phyloP scores from a whole-genome alignment of 1,140 invertebrate species.

The Euglossa dilemma region DNA sequence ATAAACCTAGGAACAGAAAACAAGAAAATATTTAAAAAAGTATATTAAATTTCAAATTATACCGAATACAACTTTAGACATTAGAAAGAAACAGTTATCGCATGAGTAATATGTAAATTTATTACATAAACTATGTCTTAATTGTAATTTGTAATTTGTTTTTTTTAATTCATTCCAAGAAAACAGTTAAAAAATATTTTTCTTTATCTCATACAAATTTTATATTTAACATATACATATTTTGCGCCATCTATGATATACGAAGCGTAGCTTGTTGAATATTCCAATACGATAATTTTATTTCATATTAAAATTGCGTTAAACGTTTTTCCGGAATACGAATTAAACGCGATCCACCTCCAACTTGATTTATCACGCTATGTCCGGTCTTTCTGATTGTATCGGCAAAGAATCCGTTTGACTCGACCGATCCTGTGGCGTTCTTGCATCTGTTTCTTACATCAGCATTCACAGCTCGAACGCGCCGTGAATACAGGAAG shows the following conservation, averaged over 20 bases:
- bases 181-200: too few species aligned
- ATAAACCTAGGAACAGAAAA: too few species aligned
- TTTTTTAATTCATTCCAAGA: too few species aligned
- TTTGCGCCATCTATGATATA: too few species aligned
- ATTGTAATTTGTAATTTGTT: too few species aligned
- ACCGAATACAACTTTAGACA: not conserved
- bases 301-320: not conserved
- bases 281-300: too few species aligned
- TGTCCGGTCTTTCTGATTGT: slow-evolving; percentile 52
- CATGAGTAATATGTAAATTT: not conserved
- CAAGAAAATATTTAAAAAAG: not conserved
- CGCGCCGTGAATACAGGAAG: slow-evolving; percentile 39
- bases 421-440: slow-evolving; percentile 31
- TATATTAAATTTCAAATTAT: not conserved
- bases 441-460: slow-evolving; percentile 54
- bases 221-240: too few species aligned
- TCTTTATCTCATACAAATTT: too few species aligned
- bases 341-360: not conserved
- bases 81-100: not conserved
- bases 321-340: not conserved
- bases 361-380: slow-evolving; percentile 1
- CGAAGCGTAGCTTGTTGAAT: too few species aligned
- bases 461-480: slow-evolving; percentile 40
- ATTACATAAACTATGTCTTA: not conserved
- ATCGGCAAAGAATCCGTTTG: slow-evolving; percentile 52